phyloP scores from a whole-genome alignment of 2,113 vertebrate species.

The Trichomycterus rosablanca region DNA sequence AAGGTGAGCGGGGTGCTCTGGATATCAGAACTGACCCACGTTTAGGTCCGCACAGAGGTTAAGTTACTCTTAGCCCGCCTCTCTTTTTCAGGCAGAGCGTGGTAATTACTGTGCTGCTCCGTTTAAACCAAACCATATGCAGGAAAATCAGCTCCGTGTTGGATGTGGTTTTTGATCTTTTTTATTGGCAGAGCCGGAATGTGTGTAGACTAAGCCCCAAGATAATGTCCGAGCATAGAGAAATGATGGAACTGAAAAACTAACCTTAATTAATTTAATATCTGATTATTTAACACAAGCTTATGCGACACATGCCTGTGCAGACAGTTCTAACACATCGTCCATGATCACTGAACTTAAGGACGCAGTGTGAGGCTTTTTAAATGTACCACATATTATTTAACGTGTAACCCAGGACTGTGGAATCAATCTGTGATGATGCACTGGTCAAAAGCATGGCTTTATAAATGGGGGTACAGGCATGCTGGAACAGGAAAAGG shows the following conservation, averaged over 20 bases:
- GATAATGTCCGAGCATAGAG: not conserved
- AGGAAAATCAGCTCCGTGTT: constrained; percentile 32
- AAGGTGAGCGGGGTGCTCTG: not conserved
- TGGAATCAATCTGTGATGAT: not conserved
- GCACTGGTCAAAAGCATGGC: too few relatives aligned
- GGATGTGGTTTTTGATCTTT: constrained; percentile 41
- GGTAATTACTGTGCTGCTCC: constrained; percentile 44
- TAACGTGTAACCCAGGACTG: too few relatives aligned
- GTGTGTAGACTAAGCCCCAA: constrained; percentile 7
- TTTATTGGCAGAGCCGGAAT: constrained; percentile 33
- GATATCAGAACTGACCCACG: too few relatives aligned
- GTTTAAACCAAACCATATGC: constrained; percentile 47
- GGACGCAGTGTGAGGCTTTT: too few relatives aligned
- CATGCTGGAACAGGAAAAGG: too few relatives aligned
- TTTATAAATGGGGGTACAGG: too few relatives aligned
- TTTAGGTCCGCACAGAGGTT: constrained; percentile 22
- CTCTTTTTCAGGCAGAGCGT: constrained; percentile 28
- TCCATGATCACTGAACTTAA: too few relatives aligned
- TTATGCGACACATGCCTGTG: too few relatives aligned
- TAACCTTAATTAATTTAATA: not conserved
- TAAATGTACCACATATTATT: too few relatives aligned
- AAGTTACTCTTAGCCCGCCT: constrained; percentile 42
- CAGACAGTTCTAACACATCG: too few relatives aligned
- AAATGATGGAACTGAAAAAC: not conserved
- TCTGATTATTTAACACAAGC: not conserved